phyloP scores from a whole-genome alignment of 1,140 invertebrate genomes.

The Druon quercuslanigerum region DNA sequence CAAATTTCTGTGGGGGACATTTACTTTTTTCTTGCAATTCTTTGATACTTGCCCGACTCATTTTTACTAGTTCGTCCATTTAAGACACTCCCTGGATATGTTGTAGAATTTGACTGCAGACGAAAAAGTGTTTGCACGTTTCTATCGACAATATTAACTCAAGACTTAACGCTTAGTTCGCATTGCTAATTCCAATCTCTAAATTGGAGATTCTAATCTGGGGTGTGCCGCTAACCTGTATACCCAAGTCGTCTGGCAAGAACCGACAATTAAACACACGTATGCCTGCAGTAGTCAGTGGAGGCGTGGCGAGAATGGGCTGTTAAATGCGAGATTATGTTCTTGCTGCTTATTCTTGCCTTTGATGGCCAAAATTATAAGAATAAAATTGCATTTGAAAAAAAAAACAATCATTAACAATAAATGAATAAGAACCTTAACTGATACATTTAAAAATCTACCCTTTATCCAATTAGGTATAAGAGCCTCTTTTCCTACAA shows the following conservation, averaged over 20 bases:
- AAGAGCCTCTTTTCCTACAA: background rate
- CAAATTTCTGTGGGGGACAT: too few relatives aligned
- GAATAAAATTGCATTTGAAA: background rate
- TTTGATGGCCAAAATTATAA: background rate
- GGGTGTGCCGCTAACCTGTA: constrained; percentile 31
- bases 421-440: too few relatives aligned
- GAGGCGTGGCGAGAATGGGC: constrained; percentile 34
- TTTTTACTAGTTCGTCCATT: too few relatives aligned
- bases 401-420: too few relatives aligned
- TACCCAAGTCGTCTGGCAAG: constrained; percentile 27
- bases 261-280: constrained; percentile 43
- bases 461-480: background rate
- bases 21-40: too few relatives aligned
- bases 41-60: too few relatives aligned
- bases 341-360: constrained; percentile 28
- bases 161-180: constrained; percentile 4
- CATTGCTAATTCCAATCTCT: constrained; percentile 26
- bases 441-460: too few relatives aligned
- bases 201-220: constrained; percentile 26
- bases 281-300: constrained; percentile 41
- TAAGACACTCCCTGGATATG: background rate
- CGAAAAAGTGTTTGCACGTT: background rate
- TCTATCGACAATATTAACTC: background rate
- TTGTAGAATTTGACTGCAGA: background rate
- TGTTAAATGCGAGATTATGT: constrained; percentile 45